These are phyloP conservation scores for Bilobella aurantiaca DNA, from an alignment of 1,140 invertebrate genomes.

Conservation along the genomic window DNA sequence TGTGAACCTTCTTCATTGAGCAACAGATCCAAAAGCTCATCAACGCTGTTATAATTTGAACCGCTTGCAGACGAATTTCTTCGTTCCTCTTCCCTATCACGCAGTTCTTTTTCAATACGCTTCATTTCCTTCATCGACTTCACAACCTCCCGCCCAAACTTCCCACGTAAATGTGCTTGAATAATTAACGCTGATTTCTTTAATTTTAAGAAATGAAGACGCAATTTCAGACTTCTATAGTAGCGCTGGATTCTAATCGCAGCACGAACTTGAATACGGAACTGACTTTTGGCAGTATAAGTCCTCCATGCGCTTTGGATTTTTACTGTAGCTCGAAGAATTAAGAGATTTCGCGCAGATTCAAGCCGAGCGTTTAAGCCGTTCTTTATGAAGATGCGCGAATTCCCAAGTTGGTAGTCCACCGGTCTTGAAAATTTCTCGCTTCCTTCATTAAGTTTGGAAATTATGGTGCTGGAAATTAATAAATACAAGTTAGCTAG, in stretches of 20 bases:
- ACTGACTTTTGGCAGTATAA: constrained; percentile 46
- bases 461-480: background rate
- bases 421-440: background rate
- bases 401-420: constrained; percentile 52
- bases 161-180: constrained; percentile 76
- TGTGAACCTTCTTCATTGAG: background rate
- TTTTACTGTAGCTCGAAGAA: constrained; percentile 52
- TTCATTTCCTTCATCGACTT: constrained; percentile 73
- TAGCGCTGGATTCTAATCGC: constrained; percentile 71
- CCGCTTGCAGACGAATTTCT: constrained; percentile 39
- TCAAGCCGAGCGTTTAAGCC: constrained; percentile 79
- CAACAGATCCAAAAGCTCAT: background rate
- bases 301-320: constrained; percentile 7
- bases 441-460: background rate
- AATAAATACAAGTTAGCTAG: background rate
- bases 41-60: background rate
- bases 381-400: constrained; percentile 79
- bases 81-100: constrained; percentile 60
- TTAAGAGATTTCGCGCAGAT: constrained; percentile 57
- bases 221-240: constrained; percentile 72
- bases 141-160: constrained; percentile 78
- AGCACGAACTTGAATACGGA: constrained; percentile 55
- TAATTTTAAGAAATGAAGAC: constrained; percentile 69
- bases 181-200: constrained; percentile 77
- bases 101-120: constrained; percentile 82